Conservation (phyloP, 92 coral and sea anemone species). For the Pocillopora grandis region DNA sequence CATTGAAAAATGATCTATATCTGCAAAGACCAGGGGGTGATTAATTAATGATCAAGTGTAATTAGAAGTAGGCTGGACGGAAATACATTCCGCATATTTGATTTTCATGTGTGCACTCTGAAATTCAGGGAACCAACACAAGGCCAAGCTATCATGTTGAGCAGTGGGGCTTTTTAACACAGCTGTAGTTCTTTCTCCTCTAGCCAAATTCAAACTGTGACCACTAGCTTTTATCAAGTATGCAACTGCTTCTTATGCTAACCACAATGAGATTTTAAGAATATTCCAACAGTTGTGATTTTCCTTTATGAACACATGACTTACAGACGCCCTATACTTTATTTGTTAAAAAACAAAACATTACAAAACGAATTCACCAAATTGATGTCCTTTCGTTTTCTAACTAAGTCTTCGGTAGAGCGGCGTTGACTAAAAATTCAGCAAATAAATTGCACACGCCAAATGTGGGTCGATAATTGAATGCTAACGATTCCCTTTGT, state of each 20-base stretch:
- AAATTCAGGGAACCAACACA: too few relatives aligned
- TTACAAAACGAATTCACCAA: background rate
- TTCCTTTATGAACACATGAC: too few relatives aligned
- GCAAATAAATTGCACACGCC: background rate
- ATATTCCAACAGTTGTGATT: too few relatives aligned
- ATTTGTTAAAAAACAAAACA: too few relatives aligned
- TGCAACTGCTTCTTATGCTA: too few relatives aligned
- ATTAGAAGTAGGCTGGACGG: background rate
- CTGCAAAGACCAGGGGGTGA: background rate
- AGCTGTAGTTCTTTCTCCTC: too few relatives aligned
- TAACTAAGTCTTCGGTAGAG: background rate
- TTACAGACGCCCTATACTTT: too few relatives aligned
- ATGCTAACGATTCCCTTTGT: slow-evolving; percentile 29
- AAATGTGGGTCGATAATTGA: slow-evolving; percentile 13
- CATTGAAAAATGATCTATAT: slow-evolving; percentile 17
- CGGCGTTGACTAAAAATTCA: background rate
- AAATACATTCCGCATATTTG: background rate
- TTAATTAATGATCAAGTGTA: slow-evolving; percentile 7
- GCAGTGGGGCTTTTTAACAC: too few relatives aligned
- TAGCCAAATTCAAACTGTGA: too few relatives aligned
- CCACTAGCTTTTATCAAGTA: too few relatives aligned
- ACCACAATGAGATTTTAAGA: too few relatives aligned
- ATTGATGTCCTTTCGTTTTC: background rate
- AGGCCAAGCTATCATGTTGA: too few relatives aligned
- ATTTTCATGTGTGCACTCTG: background rate